Evolutionary conservation across 2,888 invertebrate species (phyloP).

Genomic region (Anticlea derivata): DNA sequence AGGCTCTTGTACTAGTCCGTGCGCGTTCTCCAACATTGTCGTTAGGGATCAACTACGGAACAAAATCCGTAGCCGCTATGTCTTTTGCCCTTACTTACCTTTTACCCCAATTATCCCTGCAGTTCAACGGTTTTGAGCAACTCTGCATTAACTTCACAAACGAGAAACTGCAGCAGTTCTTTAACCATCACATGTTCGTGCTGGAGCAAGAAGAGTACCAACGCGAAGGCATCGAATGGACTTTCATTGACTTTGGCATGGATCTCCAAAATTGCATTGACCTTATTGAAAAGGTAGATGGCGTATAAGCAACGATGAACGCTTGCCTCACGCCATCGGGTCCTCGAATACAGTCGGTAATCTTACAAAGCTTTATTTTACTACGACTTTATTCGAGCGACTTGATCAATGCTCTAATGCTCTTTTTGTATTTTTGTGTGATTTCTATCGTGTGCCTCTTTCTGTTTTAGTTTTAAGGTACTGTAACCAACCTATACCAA

Average conservation of each 20-base stretch:
- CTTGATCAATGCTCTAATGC: constrained; percentile 67
- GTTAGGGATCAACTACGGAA: constrained; percentile 66
- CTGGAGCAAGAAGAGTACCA: constrained; percentile 98
- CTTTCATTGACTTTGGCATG: constrained; percentile 99
- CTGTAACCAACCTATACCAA: constrained; percentile 23
- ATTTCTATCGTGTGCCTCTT: constrained; percentile 57
- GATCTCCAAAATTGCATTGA: constrained; percentile 98
- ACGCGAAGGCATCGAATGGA: constrained; percentile 97
- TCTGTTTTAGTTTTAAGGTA: constrained; percentile 28
- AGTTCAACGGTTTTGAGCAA: constrained; percentile 98
- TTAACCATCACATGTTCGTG: constrained; percentile 99
- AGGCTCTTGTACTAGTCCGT: constrained; percentile 33
- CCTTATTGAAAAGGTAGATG: constrained; percentile 95
- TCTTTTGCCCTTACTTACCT: constrained; percentile 60
- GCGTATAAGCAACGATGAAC: constrained; percentile 79
- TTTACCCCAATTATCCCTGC: constrained; percentile 77
- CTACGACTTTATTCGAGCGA: constrained; percentile 56
- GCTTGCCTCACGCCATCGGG: constrained; percentile 78
- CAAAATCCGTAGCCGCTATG: constrained; percentile 66
- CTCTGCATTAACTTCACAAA: constrained; percentile 99
- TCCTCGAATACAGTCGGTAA: constrained; percentile 55
- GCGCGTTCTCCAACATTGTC: constrained; percentile 31
- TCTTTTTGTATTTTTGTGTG: constrained; percentile 63
- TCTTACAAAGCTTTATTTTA: constrained; percentile 26
- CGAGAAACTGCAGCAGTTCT: constrained; percentile 98